Conservation (phyloP, 2,113 vertebrate genomes). For the Zosterops lateralis region DNA sequence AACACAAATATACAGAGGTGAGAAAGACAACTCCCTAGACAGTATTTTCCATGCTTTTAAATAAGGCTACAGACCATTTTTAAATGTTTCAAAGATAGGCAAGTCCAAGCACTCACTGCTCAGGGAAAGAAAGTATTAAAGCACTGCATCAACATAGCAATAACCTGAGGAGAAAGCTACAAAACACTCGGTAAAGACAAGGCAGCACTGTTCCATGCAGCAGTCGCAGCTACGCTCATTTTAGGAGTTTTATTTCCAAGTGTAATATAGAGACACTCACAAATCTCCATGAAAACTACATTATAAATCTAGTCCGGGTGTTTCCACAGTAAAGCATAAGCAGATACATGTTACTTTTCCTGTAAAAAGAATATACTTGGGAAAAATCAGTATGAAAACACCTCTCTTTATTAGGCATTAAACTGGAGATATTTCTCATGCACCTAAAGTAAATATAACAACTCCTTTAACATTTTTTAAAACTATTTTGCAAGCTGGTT, state of each 20-base stretch:
- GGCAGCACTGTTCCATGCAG: slow-evolving; percentile 38
- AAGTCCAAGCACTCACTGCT: slow-evolving; percentile 11
- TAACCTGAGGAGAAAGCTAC: slow-evolving; percentile 25
- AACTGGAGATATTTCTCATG: not conserved
- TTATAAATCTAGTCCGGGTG: slow-evolving; percentile 41
- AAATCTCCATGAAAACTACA: not conserved
- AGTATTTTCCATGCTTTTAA: not conserved
- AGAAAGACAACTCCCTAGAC: slow-evolving; percentile 17
- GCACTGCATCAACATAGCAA: not conserved
- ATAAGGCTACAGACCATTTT: slow-evolving; percentile 15
- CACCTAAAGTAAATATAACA: not conserved
- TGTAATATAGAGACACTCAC: slow-evolving; percentile 1
- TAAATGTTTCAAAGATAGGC: slow-evolving; percentile 39
- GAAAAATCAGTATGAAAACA: not conserved
- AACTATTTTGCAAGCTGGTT: not conserved
- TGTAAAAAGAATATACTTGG: not conserved
- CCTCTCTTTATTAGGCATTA: not conserved
- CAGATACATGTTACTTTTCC: slow-evolving; percentile 22
- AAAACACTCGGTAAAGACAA: slow-evolving; percentile 36
- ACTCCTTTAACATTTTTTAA: not conserved
- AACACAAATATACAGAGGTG: not conserved
- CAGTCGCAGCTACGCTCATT: not conserved
- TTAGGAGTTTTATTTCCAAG: slow-evolving; percentile 21
- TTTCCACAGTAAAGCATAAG: slow-evolving; percentile 30
- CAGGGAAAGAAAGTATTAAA: slow-evolving; percentile 1